Evolutionary conservation across 2,113 vertebrate genomes (phyloP).

Genomic region (Chrysochloris asiatica): DNA sequence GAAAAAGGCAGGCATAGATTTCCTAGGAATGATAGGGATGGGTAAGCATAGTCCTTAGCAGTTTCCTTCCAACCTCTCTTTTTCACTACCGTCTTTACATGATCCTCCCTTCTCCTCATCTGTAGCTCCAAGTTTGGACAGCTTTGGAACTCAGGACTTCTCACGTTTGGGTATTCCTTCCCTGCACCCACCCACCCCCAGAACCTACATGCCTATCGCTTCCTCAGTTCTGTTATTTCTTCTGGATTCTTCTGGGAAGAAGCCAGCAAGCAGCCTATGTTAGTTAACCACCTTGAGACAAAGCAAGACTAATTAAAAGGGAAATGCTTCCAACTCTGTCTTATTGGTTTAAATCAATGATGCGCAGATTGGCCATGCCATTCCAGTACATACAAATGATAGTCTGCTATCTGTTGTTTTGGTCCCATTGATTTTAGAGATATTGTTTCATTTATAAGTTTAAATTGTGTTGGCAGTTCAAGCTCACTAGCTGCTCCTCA

Average conservation of each 20-base stretch:
- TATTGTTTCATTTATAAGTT: constrained; percentile 7
- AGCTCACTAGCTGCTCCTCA: too few species aligned
- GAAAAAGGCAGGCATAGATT: too few species aligned
- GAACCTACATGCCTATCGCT: neutral
- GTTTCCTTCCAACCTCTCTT: too few species aligned
- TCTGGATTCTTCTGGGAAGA: neutral
- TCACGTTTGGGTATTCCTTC: too few species aligned
- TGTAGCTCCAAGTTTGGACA: too few species aligned
- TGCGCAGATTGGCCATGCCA: neutral
- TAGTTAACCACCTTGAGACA: neutral
- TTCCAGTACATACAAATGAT: neutral
- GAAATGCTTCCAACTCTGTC: neutral
- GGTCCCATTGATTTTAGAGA: neutral
- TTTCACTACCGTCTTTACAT: too few species aligned
- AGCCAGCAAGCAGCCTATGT: neutral
- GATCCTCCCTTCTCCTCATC: too few species aligned
- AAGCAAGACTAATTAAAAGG: neutral
- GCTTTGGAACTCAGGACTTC: too few species aligned
- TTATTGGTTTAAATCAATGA: neutral
- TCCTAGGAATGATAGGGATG: too few species aligned
- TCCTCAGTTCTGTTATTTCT: neutral
- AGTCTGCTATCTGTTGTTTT: neutral
- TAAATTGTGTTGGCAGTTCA: too few species aligned
- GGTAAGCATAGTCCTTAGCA: too few species aligned
- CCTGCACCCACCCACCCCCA: too few species aligned